These are phyloP conservation scores for Drosophila watanabei DNA, from an alignment of 1,140 invertebrate genomes.

Conservation along the genomic window DNA sequence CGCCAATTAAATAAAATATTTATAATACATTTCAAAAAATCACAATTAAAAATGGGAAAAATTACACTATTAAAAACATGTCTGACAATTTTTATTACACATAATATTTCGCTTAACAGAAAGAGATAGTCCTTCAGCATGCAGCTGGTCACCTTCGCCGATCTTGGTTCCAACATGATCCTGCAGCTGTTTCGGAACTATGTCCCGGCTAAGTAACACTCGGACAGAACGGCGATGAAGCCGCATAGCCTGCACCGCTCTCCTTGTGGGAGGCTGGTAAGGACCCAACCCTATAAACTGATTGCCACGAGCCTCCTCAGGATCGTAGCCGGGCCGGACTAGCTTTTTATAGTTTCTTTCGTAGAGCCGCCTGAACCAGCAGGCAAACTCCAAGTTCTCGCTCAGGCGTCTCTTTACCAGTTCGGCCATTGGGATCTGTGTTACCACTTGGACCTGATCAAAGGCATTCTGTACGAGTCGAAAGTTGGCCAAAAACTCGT, in stretches of 20 bases:
- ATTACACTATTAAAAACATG: neutral
- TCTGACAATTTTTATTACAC: neutral
- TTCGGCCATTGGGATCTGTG: neutral
- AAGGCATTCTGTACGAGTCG: slow-evolving; percentile 5
- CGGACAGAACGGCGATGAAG: neutral
- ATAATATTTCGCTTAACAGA: neutral
- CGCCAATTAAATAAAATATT: neutral
- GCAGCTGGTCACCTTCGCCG: neutral
- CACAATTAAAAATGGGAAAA: neutral
- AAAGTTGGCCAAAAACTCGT: neutral
- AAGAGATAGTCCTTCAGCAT: no score
- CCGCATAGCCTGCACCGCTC: neutral
- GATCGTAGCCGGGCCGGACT: neutral
- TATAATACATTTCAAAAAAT: neutral
- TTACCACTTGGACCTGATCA: neutral
- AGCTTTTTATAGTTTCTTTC: neutral
- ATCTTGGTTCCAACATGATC: no score
- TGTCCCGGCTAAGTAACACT: neutral
- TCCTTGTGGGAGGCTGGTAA: neutral
- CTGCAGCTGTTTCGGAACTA: no score
- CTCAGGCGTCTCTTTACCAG: neutral
- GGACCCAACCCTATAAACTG: neutral
- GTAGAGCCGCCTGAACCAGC: neutral
- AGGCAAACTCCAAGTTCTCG: neutral
- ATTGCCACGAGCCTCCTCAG: neutral